A percentile compares a stretch with the other conserved stretches of the same genome.
These are phyloP conservation scores for Dermolepida albohirtum DNA, from an alignment of 2,888 invertebrate species.

Conservation along the genomic window DNA sequence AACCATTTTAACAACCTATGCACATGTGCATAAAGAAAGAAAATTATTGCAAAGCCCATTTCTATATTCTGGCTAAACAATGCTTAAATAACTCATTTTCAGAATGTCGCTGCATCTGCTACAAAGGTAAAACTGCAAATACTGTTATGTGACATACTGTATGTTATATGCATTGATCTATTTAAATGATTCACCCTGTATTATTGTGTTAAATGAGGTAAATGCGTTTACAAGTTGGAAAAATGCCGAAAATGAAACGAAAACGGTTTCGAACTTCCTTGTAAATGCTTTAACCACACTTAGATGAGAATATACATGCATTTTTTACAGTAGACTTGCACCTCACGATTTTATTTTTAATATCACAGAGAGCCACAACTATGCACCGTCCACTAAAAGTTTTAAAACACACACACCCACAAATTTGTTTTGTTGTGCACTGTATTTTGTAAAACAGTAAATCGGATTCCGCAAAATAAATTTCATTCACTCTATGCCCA, in stretches of 20 bases:
- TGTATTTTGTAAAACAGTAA: constrained; percentile 26
- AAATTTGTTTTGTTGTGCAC: constrained; percentile 39
- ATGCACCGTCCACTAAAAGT: constrained; percentile 32
- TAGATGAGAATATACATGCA: neutral
- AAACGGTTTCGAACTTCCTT: neutral
- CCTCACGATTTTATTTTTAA: constrained; percentile 27
- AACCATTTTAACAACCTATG: no score
- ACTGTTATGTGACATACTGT: neutral
- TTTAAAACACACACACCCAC: constrained; percentile 37
- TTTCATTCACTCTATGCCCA: constrained; percentile 6
- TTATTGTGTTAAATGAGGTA: no score
- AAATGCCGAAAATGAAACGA: no score
- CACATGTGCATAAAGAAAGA: neutral
- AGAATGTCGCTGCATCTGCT: constrained; percentile 50
- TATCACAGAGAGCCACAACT: constrained; percentile 17
- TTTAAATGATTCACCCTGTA: no score
- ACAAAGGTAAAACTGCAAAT: constrained; percentile 50
- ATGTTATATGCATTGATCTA: no score
- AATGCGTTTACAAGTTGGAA: no score
- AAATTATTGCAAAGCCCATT: constrained; percentile 23
- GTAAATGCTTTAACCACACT: no score
- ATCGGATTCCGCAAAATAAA: constrained; percentile 19
- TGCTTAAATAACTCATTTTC: constrained; percentile 48
- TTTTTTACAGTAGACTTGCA: constrained; percentile 18
- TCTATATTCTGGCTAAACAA: constrained; percentile 30